Evolutionary conservation across 2,113 vertebrate genomes (phyloP).

Genomic region (Pagrus major): DNA sequence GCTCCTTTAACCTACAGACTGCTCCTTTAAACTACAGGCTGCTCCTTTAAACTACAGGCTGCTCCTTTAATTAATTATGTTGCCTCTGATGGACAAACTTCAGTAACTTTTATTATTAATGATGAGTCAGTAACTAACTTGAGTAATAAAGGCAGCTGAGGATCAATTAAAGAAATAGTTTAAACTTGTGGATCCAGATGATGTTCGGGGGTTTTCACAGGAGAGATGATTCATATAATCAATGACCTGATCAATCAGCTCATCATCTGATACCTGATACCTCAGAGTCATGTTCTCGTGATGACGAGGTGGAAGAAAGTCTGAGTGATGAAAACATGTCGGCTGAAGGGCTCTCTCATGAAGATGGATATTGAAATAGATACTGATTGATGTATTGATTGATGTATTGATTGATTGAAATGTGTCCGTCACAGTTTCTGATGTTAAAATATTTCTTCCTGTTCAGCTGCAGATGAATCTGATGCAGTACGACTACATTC

Average conservation of each 20-base stretch:
- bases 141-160: too few species aligned
- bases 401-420: background rate
- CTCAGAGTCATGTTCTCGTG: background rate
- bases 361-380: background rate
- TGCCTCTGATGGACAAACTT: too few species aligned
- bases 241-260: background rate
- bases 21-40: too few species aligned
- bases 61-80: too few species aligned
- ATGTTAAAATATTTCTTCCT: background rate
- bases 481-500: constrained; percentile 72
- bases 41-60: too few species aligned
- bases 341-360: too few species aligned
- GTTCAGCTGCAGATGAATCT: constrained; percentile 75
- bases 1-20: too few species aligned
- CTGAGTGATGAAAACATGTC: too few species aligned
- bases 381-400: background rate
- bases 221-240: background rate
- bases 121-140: too few species aligned
- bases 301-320: background rate
- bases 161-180: too few species aligned
- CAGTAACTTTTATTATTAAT: too few species aligned
- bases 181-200: too few species aligned
- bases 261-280: background rate
- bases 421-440: background rate
- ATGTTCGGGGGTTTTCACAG: background rate